Evolutionary conservation across 2,113 vertebrate genomes (phyloP).

Genomic region (Ancistrus triradiatus): DNA sequence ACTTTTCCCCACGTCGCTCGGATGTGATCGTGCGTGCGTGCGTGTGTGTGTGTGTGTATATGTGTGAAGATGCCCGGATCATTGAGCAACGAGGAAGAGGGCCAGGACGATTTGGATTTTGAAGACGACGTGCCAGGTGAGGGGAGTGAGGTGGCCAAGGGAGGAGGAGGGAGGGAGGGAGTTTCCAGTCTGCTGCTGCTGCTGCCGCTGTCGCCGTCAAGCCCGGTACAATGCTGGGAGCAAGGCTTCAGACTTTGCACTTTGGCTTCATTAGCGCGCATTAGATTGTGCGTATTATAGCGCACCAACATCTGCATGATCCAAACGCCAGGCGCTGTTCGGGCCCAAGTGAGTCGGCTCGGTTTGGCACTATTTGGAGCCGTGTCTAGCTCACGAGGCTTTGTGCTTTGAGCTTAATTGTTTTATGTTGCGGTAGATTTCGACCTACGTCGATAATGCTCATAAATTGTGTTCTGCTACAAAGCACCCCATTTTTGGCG

Average conservation of each 20-base stretch:
- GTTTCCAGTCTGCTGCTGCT: constrained; percentile 66
- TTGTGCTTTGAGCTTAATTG: background rate
- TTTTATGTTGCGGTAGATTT: too few species aligned
- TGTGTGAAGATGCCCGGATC: constrained; percentile 78
- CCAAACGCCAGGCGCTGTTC: too few species aligned
- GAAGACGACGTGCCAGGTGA: constrained; percentile 81
- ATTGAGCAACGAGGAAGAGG: constrained; percentile 80
- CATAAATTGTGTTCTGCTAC: too few species aligned
- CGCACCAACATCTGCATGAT: too few species aligned
- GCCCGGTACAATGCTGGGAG: constrained; percentile 67
- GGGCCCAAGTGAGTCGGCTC: too few species aligned
- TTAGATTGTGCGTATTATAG: background rate
- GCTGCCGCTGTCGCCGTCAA: constrained; percentile 62
- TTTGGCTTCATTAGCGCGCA: too few species aligned
- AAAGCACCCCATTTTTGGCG: too few species aligned
- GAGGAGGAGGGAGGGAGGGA: constrained; percentile 49
- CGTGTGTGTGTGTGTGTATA: background rate
- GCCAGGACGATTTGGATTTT: constrained; percentile 79
- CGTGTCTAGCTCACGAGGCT: too few species aligned
- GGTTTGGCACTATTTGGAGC: too few species aligned
- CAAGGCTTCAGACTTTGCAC: too few species aligned
- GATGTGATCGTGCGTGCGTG: constrained; percentile 55
- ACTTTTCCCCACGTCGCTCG: constrained; percentile 52
- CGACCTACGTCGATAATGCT: too few species aligned
- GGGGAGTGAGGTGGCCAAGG: constrained; percentile 50